Evolutionary conservation across 2,113 vertebrate genomes (phyloP), one percentile per base, ranked within the genome.

Genomic region (Melospiza georgiana): DNA sequence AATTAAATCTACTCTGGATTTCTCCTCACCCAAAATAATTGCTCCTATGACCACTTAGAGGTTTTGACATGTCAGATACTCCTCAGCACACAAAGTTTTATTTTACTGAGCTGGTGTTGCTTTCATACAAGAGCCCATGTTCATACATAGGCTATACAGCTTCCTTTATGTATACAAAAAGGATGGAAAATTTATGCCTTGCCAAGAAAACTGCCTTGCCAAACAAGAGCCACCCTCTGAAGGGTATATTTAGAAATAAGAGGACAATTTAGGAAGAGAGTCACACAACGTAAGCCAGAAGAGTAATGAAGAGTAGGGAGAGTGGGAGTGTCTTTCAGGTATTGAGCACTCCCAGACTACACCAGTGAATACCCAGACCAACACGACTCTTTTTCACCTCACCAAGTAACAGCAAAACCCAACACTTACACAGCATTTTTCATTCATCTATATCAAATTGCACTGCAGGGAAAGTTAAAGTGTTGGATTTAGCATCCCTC

Each of bases 171-270:
- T 83, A 83, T 15, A 83, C 58, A 95, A 43, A 65, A 62, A 87
- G 87, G 90, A 93, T 35, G 76, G 79, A 84, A 88, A 94, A 94
- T 80, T 67, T 74, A 51, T 14, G 87, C 59, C 41, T 35, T 74
- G 93, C 90, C 82, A 88, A 90, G 72, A 93, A 94, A 87, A 23
- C 84, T 58, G 65, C 48, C 90, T 84, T 74, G 59, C 59, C 76
- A 94, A 89, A 92, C 12, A 67, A 51, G 37, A 90, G 57, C 54
- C 5, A 10, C 74, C 22, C 35, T 71, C 85, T 86, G 65, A 84
- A 57, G 75, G 30, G 44, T 87, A 76, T 95, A 91, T 92, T 96
- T 97, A 93, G 79, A 83, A 93, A 86, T 62, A 12, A 43, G 61
- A 90, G 57, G 68, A 83, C 84, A 81, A 71, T 61, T 95, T 80